Conservation (phyloP, 2,797 vertebrate species). For the Buphagus erythrorhynchus region DNA sequence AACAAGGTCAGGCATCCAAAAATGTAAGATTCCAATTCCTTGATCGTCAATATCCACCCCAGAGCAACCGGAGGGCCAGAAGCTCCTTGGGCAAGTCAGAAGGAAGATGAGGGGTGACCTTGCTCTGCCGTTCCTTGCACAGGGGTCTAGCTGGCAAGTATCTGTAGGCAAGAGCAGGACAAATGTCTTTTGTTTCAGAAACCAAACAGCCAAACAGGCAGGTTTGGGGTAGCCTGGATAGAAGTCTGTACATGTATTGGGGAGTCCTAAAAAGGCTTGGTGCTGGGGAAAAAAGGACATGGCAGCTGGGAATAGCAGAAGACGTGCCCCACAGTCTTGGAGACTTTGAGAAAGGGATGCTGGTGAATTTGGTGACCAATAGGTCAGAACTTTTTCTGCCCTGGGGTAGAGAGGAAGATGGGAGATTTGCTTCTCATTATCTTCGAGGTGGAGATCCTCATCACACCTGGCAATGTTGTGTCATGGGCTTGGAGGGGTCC, state of each 20-base stretch:
- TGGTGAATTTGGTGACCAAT: neutral
- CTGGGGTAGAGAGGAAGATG: neutral
- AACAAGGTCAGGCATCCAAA: neutral
- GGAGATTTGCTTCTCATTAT: neutral
- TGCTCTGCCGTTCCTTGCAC: neutral
- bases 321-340: neutral
- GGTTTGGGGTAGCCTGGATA: neutral
- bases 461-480: neutral
- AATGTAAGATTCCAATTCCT: neutral
- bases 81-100: neutral
- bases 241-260: neutral
- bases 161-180: neutral
- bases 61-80: neutral
- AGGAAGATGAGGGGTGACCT: neutral
- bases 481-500: accelerated
- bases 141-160: neutral
- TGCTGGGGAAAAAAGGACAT: neutral
- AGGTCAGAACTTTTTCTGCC: neutral
- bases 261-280: neutral
- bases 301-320: neutral
- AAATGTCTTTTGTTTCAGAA: neutral
- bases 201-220: neutral
- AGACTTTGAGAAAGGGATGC: neutral
- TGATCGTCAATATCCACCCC: neutral
- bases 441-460: neutral